Conservation (phyloP, 64 coral and sea anemone genomes). For the Platygyra sinensis region DNA sequence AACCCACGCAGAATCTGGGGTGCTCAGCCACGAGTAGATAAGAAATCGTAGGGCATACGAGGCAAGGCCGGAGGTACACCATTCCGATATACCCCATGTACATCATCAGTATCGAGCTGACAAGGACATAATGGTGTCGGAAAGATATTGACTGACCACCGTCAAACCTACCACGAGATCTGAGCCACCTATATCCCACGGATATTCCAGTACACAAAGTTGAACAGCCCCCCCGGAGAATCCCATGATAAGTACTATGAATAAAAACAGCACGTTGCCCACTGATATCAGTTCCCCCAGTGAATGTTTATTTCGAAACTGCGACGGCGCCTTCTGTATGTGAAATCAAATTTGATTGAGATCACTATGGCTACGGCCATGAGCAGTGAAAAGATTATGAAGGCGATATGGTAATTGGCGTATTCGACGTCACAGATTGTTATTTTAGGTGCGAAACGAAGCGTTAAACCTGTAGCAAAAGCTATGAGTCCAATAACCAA, state of each 20-base stretch:
- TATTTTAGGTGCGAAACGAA: constrained; percentile 68
- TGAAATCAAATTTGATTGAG: constrained; percentile 75
- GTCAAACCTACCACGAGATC: constrained; percentile 81
- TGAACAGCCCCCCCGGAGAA: constrained; percentile 74
- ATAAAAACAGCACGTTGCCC: constrained; percentile 46
- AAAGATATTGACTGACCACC: constrained; percentile 86
- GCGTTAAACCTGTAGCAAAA: constrained; percentile 64
- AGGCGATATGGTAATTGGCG: constrained; percentile 78
- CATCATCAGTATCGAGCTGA: constrained; percentile 73
- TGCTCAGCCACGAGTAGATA: constrained; percentile 87
- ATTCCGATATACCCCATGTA: constrained; percentile 87
- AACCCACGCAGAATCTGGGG: constrained; percentile 80
- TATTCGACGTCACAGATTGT: constrained; percentile 75
- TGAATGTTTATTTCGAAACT: constrained; percentile 71
- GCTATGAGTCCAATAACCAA: constrained; percentile 77
- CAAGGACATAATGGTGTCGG: constrained; percentile 77
- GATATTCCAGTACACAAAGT: constrained; percentile 94
- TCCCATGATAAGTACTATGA: constrained; percentile 76
- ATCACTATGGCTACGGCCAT: constrained; percentile 58
- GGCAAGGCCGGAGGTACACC: constrained; percentile 76
- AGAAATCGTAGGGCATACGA: constrained; percentile 85
- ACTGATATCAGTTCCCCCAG: constrained; percentile 34
- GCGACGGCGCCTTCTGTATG: constrained; percentile 64
- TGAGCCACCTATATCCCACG: constrained; percentile 80
- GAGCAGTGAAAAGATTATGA: constrained; percentile 70